phyloP scores from a whole-genome alignment of 1,140 invertebrate species.

The Scaptomyza pallida region DNA sequence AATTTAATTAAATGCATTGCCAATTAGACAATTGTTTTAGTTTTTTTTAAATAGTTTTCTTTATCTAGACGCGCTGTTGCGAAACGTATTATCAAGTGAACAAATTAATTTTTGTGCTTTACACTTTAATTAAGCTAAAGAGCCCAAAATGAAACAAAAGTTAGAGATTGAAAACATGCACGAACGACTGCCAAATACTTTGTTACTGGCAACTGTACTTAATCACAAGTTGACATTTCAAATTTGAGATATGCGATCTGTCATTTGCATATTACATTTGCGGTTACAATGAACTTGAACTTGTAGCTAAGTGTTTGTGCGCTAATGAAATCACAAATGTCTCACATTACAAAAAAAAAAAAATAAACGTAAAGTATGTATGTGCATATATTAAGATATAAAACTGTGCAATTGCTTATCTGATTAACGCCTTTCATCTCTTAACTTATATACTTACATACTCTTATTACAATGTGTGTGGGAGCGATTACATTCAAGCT shows the following conservation, averaged over 20 bases:
- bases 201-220: background rate
- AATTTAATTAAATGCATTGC: constrained; percentile 22
- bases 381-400: background rate
- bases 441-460: background rate
- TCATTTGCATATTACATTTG: background rate
- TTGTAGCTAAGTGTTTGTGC: background rate
- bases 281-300: background rate
- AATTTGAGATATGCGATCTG: background rate
- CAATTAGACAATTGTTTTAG: constrained; percentile 38
- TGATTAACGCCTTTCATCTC: background rate
- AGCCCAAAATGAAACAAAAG: background rate
- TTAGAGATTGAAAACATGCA: background rate
- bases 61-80: constrained; percentile 42
- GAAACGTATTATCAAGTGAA: too few species aligned
- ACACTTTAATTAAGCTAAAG: constrained; percentile 25
- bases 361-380: background rate
- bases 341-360: background rate
- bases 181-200: background rate
- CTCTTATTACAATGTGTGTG: background rate
- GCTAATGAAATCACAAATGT: background rate
- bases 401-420: constrained; percentile 1
- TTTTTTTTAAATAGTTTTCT: constrained; percentile 12
- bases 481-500: background rate
- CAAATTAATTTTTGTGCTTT: constrained; percentile 17
- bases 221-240: background rate